Evolutionary conservation across 2,113 vertebrate genomes (phyloP).

Genomic region (Hucho hucho): DNA sequence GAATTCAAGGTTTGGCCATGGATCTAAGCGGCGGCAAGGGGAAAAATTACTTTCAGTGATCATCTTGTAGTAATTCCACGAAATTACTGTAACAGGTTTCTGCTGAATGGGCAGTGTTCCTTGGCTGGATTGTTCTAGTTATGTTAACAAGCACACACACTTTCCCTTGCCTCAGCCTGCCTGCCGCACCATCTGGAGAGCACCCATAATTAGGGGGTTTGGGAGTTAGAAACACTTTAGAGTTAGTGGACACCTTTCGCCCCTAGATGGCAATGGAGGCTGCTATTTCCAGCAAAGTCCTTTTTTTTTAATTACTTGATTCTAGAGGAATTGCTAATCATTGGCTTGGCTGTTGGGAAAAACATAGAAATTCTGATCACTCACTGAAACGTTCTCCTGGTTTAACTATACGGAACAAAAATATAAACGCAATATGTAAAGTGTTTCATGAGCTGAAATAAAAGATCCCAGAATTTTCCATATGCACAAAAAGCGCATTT

Average conservation of each 20-base stretch:
- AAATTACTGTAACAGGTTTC: constrained; percentile 52
- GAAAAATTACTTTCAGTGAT: constrained; percentile 18
- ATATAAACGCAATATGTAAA: too few species aligned
- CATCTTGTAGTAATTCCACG: constrained; percentile 51
- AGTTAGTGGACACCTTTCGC: neutral
- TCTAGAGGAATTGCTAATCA: too few species aligned
- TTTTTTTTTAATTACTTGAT: neutral
- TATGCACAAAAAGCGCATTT: too few species aligned
- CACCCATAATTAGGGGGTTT: neutral
- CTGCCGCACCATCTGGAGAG: neutral
- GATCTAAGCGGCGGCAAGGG: neutral
- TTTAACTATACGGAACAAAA: neutral
- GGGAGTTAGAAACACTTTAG: neutral
- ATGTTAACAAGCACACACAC: constrained; percentile 39
- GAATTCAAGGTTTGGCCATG: constrained; percentile 15
- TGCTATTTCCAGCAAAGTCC: neutral
- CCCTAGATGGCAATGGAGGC: constrained; percentile 10
- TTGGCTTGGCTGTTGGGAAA: too few species aligned
- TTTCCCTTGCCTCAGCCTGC: neutral
- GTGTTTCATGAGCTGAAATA: too few species aligned
- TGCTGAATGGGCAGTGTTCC: constrained; percentile 49
- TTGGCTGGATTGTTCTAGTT: constrained; percentile 39
- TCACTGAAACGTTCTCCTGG: too few species aligned
- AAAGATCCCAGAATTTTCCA: too few species aligned
- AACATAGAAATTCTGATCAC: too few species aligned